A percentile compares a stretch with the other conserved stretches of the same genome.
Evolutionary conservation across 2,797 vertebrate species (phyloP).

Genomic region (Pangasius sanitwongsei): DNA sequence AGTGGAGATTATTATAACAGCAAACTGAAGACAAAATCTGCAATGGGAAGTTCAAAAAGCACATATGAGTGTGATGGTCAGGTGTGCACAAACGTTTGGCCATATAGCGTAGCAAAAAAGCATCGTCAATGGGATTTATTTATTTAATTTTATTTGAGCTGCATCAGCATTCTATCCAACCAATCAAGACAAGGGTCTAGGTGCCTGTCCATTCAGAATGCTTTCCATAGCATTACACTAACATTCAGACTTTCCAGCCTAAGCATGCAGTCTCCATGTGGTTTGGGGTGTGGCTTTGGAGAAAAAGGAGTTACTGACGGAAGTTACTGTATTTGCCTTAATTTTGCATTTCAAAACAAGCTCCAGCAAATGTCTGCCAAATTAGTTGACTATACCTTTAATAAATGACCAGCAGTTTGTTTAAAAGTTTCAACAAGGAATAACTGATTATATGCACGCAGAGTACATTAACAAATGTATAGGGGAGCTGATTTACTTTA

Average conservation of each 20-base stretch:
- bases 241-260: neutral
- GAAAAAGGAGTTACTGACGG: neutral
- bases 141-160: neutral
- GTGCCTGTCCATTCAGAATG: neutral
- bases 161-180: neutral
- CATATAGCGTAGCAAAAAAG: neutral
- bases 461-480: neutral
- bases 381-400: neutral
- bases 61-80: too few relatives aligned
- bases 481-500: neutral
- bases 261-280: neutral
- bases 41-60: too few relatives aligned
- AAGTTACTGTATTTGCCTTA: conserved; percentile 9
- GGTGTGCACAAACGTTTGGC: too few relatives aligned
- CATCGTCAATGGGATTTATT: neutral
- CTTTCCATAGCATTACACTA: neutral
- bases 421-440: neutral
- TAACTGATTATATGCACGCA: neutral
- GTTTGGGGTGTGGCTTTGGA: neutral
- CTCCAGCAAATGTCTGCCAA: neutral
- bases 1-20: neutral
- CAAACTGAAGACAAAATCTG: too few relatives aligned
- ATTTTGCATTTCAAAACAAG: conserved; percentile 19
- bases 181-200: neutral
- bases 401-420: neutral